Evolutionary conservation across 2,797 vertebrate species (phyloP).

Genomic region (Tympanoctomys barrerae): DNA sequence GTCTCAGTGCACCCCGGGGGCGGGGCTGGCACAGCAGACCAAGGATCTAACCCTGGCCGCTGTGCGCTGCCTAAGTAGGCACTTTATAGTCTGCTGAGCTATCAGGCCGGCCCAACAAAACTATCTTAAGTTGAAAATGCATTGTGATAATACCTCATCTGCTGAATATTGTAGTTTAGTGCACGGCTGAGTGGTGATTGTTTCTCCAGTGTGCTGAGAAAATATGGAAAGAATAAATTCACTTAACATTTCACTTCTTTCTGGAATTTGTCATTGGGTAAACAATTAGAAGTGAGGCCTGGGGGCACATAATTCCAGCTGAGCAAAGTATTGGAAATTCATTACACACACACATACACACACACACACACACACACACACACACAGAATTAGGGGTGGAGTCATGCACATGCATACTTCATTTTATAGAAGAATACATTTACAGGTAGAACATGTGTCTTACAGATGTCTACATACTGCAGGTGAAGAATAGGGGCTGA

Average conservation of each 20-base stretch:
- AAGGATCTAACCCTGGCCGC: too few relatives aligned
- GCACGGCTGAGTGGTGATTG: neutral
- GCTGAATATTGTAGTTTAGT: neutral
- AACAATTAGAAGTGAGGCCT: neutral
- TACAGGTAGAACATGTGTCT: neutral
- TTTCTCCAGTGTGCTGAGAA: neutral
- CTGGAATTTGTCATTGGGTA: neutral
- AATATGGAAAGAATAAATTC: neutral
- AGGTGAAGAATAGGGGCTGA: neutral
- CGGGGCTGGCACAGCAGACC: too few relatives aligned
- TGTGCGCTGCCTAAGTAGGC: too few relatives aligned
- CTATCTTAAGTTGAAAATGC: neutral
- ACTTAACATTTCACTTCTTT: neutral
- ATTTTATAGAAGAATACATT: neutral
- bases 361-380: neutral
- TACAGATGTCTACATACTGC: neutral
- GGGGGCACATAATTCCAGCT: neutral
- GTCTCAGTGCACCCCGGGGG: too few relatives aligned
- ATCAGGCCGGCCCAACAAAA: too few relatives aligned
- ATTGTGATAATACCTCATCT: neutral
- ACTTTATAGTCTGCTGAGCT: too few relatives aligned
- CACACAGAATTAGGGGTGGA: neutral
- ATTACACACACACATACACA: neutral
- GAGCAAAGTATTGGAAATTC: neutral
- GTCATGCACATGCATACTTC: neutral